These are phyloP conservation scores for Pristionchus arcanus DNA, from an alignment of 2,888 invertebrate species.

Conservation along the genomic window DNA sequence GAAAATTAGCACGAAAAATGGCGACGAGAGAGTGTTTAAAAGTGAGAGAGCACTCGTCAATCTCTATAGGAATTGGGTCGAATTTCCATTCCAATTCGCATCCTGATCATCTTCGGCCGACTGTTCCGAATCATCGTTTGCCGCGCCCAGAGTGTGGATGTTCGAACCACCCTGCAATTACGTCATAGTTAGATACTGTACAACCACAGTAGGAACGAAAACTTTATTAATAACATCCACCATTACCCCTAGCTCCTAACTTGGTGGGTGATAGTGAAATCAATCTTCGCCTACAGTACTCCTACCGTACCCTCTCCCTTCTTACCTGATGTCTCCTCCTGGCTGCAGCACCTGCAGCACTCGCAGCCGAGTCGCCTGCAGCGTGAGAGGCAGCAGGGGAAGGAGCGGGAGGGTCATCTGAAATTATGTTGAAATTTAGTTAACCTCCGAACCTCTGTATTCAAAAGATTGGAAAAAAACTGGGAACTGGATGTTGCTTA, in stretches of 20 bases:
- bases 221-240: no score
- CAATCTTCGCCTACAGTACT: no score
- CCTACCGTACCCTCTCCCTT: neutral
- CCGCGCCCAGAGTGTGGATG: slow-evolving; percentile 59
- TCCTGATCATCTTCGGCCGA: slow-evolving; percentile 60
- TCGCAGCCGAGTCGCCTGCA: slow-evolving; percentile 34
- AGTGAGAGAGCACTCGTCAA: slow-evolving; percentile 10
- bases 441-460: no score
- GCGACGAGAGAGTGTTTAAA: slow-evolving; percentile 24
- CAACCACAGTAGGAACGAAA: neutral
- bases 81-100: slow-evolving; percentile 69
- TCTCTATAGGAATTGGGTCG: slow-evolving; percentile 66
- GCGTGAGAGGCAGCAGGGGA: neutral
- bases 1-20: neutral
- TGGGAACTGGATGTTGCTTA: no score
- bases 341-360: slow-evolving; percentile 10
- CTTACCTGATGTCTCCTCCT: slow-evolving; percentile 47
- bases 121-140: slow-evolving; percentile 63
- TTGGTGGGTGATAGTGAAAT: no score
- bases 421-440: neutral
- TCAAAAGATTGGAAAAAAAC: no score
- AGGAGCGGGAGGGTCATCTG: neutral
- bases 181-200: neutral
- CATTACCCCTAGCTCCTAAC: no score
- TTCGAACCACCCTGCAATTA: slow-evolving; percentile 5